phyloP scores from a whole-genome alignment of 2,113 vertebrate species.

The Hassar affinis region DNA sequence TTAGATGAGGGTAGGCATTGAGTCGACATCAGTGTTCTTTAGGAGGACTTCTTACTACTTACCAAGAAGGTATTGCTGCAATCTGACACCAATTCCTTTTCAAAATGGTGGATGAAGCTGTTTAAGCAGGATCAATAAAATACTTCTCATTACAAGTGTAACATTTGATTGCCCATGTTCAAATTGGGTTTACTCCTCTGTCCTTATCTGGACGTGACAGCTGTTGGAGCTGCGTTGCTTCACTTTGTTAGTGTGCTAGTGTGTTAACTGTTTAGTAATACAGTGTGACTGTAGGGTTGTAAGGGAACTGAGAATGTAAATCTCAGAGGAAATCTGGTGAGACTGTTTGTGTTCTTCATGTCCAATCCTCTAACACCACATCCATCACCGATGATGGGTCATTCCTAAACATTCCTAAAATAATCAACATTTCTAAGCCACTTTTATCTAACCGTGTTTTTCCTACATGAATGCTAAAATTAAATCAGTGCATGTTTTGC shows the following conservation, averaged over 20 bases:
- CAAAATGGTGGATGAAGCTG: slow-evolving; percentile 11
- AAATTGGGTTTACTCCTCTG: not conserved
- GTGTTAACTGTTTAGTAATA: not conserved
- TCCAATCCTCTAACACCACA: not conserved
- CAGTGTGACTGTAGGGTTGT: not conserved
- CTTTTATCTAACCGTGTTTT: not conserved
- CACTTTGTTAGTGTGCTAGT: not conserved
- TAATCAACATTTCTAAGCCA: not conserved
- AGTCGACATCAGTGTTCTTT: slow-evolving; percentile 17
- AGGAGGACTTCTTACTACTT: not conserved
- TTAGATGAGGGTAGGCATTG: slow-evolving; percentile 10
- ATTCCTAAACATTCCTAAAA: no score
- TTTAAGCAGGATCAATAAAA: slow-evolving; percentile 20
- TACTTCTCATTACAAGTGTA: slow-evolving; percentile 4
- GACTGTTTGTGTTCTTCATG: not conserved
- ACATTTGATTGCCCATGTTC: slow-evolving; percentile 1
- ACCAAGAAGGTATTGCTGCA: slow-evolving; percentile 29
- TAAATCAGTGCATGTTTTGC: no score
- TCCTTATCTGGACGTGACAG: not conserved
- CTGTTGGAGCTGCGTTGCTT: slow-evolving; percentile 6
- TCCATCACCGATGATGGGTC: not conserved
- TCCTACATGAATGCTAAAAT: not conserved
- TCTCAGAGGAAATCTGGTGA: not conserved
- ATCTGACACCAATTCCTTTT: slow-evolving; percentile 21
- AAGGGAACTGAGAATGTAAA: not conserved